phyloP scores from a whole-genome alignment of 2,888 invertebrate species.

The Drosophila sordidula region DNA sequence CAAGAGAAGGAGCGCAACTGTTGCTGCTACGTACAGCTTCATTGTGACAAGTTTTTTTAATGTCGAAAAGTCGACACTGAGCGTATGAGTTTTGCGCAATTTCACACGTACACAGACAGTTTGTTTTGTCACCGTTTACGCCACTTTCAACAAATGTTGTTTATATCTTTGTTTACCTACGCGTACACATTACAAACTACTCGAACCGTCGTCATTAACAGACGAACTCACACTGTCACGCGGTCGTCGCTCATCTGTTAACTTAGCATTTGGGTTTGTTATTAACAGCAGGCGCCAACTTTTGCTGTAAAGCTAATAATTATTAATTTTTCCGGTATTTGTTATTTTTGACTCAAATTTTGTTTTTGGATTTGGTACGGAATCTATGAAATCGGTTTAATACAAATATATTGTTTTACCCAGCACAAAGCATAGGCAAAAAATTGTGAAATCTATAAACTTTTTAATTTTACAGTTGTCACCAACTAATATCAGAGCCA shows the following conservation, averaged over 20 bases:
- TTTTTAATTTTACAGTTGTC: not conserved
- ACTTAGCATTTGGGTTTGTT: conserved; percentile 9
- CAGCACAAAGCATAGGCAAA: not conserved
- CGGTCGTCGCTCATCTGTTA: not conserved
- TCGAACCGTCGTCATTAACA: conserved; percentile 8
- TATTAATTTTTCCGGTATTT: no score
- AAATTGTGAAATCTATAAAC: not conserved
- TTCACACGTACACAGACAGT: conserved; percentile 41
- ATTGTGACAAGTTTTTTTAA: conserved; percentile 39
- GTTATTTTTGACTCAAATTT: no score
- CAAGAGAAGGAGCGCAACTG: conserved; percentile 75
- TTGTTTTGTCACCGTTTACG: conserved; percentile 44
- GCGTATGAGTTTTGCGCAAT: conserved; percentile 30
- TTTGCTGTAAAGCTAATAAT: not conserved
- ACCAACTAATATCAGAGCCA: not conserved
- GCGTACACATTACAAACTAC: not conserved
- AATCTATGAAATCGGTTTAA: not conserved
- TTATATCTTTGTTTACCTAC: conserved; percentile 37
- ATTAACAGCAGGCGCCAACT: conserved; percentile 17
- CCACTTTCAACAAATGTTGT: conserved; percentile 35
- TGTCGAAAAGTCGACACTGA: conserved; percentile 21
- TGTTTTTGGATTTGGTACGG: no score
- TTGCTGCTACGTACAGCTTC: conserved; percentile 66
- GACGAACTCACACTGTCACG: conserved; percentile 26
- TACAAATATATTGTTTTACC: not conserved